A percentile compares a stretch with the other conserved stretches of the same genome.
These are phyloP conservation scores for Periphyllus acericola DNA, from an alignment of 2,888 invertebrate genomes.

Conservation along the genomic window DNA sequence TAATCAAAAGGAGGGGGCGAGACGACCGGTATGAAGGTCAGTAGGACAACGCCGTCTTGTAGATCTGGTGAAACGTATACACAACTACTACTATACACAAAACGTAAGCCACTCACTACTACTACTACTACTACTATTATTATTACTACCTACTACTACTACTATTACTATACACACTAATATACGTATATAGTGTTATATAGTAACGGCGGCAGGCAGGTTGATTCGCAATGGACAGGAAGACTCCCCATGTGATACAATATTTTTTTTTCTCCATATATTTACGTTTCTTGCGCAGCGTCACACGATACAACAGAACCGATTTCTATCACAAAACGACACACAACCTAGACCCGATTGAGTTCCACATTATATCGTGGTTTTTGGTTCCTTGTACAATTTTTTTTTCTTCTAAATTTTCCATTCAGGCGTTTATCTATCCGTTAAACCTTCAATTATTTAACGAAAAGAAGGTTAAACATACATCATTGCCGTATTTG, in stretches of 20 bases:
- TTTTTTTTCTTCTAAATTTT: not conserved
- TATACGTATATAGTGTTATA: not conserved
- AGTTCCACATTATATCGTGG: not conserved
- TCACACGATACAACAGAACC: not conserved
- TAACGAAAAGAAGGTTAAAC: slow-evolving; percentile 42
- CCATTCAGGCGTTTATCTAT: not conserved
- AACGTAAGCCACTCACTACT: slow-evolving; percentile 36
- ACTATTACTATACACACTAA: not conserved
- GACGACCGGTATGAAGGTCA: slow-evolving; percentile 60
- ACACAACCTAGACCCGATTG: slow-evolving; percentile 37
- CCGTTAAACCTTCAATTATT: slow-evolving; percentile 36
- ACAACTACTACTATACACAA: slow-evolving; percentile 23
- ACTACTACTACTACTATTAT: not conserved
- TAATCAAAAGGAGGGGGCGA: slow-evolving; percentile 62
- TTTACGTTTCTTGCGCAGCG: not conserved
- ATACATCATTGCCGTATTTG: slow-evolving; percentile 18
- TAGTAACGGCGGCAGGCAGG: not conserved
- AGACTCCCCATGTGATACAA: not conserved
- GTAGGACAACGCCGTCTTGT: slow-evolving; percentile 59
- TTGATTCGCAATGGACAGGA: not conserved
- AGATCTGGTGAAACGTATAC: slow-evolving; percentile 50
- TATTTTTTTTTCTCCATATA: not conserved
- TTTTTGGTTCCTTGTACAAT: slow-evolving; percentile 11
- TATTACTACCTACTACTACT: too few species aligned
- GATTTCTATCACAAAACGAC: slow-evolving; percentile 7